phyloP scores from a whole-genome alignment of 2,113 vertebrate genomes.

The Otis tarda region DNA sequence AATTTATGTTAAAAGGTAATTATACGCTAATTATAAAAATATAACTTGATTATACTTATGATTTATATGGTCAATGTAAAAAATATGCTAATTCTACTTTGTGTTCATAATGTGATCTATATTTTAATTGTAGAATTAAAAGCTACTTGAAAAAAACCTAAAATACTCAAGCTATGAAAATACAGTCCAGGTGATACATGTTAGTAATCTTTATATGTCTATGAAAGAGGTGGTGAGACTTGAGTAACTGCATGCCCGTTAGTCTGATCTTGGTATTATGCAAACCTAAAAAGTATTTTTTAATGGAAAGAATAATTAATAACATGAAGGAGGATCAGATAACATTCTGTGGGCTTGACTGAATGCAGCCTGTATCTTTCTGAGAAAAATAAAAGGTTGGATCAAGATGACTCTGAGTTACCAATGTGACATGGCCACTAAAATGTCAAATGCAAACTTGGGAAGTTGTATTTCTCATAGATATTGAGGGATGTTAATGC shows the following conservation, averaged over 20 bases:
- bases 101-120: background rate
- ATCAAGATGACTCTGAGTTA: background rate
- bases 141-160: background rate
- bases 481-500: background rate
- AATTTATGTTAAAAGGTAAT: slow-evolving; percentile 6
- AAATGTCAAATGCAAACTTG: background rate
- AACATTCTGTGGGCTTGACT: background rate
- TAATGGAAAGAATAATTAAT: background rate
- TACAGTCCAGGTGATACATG: background rate
- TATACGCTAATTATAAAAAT: background rate
- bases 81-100: background rate
- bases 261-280: background rate
- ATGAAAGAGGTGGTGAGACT: background rate
- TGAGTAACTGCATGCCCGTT: background rate
- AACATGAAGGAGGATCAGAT: background rate
- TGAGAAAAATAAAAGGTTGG: background rate
- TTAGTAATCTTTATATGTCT: background rate
- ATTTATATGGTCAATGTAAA: slow-evolving; percentile 34
- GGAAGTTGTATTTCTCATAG: background rate
- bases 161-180: background rate
- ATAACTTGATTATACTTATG: background rate
- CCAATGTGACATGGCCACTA: background rate
- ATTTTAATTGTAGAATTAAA: slow-evolving; percentile 1
- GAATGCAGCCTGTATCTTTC: background rate
- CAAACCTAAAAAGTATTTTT: background rate